Base-by-base conservation (phyloP, 2,113 vertebrate species). In the Myotis davidii region DNA sequence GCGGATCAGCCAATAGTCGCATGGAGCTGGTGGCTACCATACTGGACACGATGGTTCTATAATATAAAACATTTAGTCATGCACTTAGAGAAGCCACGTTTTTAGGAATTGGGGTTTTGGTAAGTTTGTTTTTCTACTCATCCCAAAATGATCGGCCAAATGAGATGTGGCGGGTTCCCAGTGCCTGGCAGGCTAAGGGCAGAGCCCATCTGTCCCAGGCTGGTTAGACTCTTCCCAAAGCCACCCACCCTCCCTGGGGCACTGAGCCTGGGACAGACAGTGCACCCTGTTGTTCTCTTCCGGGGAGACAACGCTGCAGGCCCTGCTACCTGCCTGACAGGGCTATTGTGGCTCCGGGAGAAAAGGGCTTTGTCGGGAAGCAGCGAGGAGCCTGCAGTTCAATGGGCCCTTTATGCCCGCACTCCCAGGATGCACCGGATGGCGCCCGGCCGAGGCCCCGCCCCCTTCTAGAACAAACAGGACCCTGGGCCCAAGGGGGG, bases 351-450 rank as follows among this genome's bases (percentile, higher is more conserved):
- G 89, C 85, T 84, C 0, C 0, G 83, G 85, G 81, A 98, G 96
- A 98, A 98, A 97, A 96, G 96, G 95, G 92, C 96, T 97, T 97
- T 97, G 97, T 97, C 77, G 86, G 94, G 54, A 72, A 67, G 85
- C 88, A 92, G 94, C 39, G 23, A 95, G 48, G 42, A 94, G 92
- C 17, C 90, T 42, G 37, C 1, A 20, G 52, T 67, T 97, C 96
- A 98, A 98, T 97, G n/a, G 50, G 73, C 69, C 45, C 69, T 97
- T 97, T 94, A 79, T 98, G 56, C 94, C 77, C 67, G 78, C 2
- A 4, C 84, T 85, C 76, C 42, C 18, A 27, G 86, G 74, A 81
- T 52, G 85, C 88, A 78, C 54, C 6, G 52, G 25, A 74, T 54
- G 83, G 84, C 81, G 76, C 48, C 25, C 84, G 61, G 48, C 37